These are phyloP conservation scores for Physella acuta DNA, from an alignment of 1,140 invertebrate genomes.

Conservation along the genomic window DNA sequence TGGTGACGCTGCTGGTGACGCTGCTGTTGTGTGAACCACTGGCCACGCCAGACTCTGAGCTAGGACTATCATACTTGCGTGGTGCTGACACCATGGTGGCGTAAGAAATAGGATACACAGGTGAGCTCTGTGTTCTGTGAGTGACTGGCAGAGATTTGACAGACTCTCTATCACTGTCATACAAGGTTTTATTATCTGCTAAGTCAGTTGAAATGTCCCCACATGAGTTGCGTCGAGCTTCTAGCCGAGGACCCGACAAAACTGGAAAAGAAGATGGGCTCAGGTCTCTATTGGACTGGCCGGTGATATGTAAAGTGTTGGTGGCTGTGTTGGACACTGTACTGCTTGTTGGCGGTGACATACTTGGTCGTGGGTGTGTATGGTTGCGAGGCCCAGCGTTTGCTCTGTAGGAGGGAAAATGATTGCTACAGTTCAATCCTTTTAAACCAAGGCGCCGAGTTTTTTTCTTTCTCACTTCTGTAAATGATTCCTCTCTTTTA, in stretches of 20 bases:
- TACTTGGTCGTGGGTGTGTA: not conserved
- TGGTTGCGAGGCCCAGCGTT: not conserved
- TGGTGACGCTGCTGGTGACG: conserved; percentile 10
- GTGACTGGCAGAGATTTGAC: conserved; percentile 51
- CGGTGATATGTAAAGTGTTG: no score
- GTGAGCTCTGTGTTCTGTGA: conserved; percentile 30
- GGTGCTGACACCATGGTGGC: conserved; percentile 44
- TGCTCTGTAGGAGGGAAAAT: no score
- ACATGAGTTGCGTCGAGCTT: conserved; percentile 46
- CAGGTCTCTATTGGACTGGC: conserved; percentile 34
- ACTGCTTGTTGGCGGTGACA: not conserved
- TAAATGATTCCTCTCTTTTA: conserved; percentile 16
- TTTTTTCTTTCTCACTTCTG: conserved; percentile 20
- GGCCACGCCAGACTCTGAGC: conserved; percentile 26
- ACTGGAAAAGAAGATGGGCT: conserved; percentile 52
- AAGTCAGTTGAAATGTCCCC: conserved; percentile 42
- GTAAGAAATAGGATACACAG: conserved; percentile 44
- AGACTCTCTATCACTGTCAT: conserved; percentile 52
- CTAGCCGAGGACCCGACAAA: conserved; percentile 32
- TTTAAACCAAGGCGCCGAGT: not conserved
- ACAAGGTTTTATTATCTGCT: conserved; percentile 30
- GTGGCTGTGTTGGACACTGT: not conserved
- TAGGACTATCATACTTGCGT: conserved; percentile 17
- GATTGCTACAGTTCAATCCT: not conserved
- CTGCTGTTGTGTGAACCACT: conserved; percentile 24